Base-by-base conservation (phyloP, 1,140 invertebrate species). In the Drosophila rufa region DNA sequence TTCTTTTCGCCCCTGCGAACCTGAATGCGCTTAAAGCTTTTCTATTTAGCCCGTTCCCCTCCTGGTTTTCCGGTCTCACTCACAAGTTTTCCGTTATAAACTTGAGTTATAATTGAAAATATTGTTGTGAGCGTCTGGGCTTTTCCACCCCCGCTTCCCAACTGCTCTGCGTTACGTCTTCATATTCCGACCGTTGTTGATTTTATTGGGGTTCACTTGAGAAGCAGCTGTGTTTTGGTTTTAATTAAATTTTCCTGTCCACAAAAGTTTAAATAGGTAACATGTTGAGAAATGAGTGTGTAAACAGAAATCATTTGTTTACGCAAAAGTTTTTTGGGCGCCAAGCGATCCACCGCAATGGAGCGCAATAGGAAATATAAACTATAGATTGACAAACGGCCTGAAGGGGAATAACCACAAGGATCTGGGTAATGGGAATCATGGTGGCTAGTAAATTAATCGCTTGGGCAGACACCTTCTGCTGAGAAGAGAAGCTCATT, bases 91-190 rank as follows among this genome's bases (percentile, higher is more conserved):
- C 45, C 66, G 66, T 89, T 80, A 77, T 87, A 87, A 87, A 87
- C 84, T 89, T 90, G 80, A 90, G 84, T 89, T 89, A 89, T 90
- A 89, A 90, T 89, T 89, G 84, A 90, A 90, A 89, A 89, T 87
- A 80, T 80, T 77, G 73, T 68, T 80, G 62, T 77, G 62, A 66
- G 64, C 57, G 40, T 55, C 57, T 59, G 56, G 53, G 38, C 14
- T 51, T 43, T 50, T 36, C 40, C 11, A 22, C 45, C n/a, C 11
- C 15, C 45, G 17, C 36, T 15, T 22, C 27, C 11, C 58, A 42
- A 36, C 30, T 4, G 22, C 22, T 33, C 45, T 11, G 6, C 15
- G 30, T 53, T 53, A 56, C 42, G 64, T 70, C 65, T 70, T 70
- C 48, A 69, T 68, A 46, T 57, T 76, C 50, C 66, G 50, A 70